Evolutionary conservation across 2,113 vertebrate genomes (phyloP).

Genomic region (Fregata magnificens): DNA sequence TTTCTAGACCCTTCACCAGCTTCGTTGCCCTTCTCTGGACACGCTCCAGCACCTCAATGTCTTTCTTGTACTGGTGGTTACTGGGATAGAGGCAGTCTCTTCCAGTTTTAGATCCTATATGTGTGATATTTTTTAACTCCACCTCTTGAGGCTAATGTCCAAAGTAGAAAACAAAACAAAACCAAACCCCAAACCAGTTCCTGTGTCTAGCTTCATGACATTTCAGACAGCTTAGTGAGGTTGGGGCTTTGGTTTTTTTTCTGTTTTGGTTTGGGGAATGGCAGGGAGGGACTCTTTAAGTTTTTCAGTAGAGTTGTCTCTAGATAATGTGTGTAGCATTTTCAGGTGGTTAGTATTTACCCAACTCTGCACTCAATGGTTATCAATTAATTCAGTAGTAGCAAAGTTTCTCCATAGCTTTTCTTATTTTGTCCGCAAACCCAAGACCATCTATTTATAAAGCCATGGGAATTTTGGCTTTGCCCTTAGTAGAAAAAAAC

Average conservation of each 20-base stretch:
- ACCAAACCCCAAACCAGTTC: not conserved
- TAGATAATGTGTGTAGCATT: not conserved
- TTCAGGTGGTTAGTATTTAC: not conserved
- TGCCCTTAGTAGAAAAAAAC: not conserved
- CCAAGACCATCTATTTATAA: not conserved
- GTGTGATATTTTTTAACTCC: not conserved
- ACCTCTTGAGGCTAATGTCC: not conserved
- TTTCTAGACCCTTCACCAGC: too few species aligned
- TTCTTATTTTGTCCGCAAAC: not conserved
- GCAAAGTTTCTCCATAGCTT: not conserved
- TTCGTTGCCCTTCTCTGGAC: too few species aligned
- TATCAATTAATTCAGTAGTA: not conserved
- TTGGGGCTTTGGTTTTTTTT: rapidly evolving
- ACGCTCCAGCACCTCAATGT: too few species aligned
- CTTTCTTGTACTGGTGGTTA: too few species aligned
- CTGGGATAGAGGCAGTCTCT: not conserved
- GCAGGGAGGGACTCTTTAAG: rapidly evolving
- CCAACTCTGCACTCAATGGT: not conserved
- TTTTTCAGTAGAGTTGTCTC: not conserved
- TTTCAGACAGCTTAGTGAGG: not conserved
- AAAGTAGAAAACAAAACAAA: not conserved
- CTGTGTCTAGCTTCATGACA: not conserved
- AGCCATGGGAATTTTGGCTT: not conserved
- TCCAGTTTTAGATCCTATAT: not conserved
- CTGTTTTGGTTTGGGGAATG: rapidly evolving